Base-by-base conservation (phyloP, 2,797 vertebrate genomes). In the Delichon dasypus region DNA sequence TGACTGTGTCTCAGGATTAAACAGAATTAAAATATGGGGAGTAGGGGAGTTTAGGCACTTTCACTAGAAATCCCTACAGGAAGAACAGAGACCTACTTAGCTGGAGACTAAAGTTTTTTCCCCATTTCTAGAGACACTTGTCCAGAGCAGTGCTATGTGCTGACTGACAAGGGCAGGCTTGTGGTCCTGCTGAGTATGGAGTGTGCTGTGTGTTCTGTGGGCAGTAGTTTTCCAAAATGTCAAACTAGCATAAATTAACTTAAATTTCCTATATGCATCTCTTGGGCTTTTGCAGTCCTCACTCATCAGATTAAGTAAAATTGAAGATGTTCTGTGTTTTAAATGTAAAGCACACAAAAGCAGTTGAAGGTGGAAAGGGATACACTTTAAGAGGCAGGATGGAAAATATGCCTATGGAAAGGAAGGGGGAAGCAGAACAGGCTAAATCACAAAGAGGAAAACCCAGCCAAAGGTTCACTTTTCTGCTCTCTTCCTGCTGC, bases 201-300 rank as follows among this genome's bases (percentile, higher is more conserved):
- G 40, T 32, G 38, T 27, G 76, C 74, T 36, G 2, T 22, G 42
- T 66, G 21, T 78, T 80, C 54, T 30, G 61, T 3, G 2, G 82
- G 77, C 44, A 70, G 30, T 5, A 44, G 17, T 74, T 68, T 77
- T 42, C 81, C 50, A 60, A 85, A 95, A 74, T 21, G 36, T 55
- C 75, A 81, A 50, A 55, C 27, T 34, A 53, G 40, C 61, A 54
- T 11, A 76, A 61, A 45, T 84, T 73, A 47, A 51, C 44, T 73
- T 68, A 34, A 58, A 72, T 76, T 85, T 76, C 62, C 30, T 57
- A 19, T 38, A 19, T 13, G 25, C 53, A 44, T 50, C 75, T 67
- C 79, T 77, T 7, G 3, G 45, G 36, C 97, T 94, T 96, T 96
- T 87, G 84, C 82, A 76, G 60, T 16, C 17, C 86, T 94, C 71